A percentile compares a stretch with the other conserved stretches of the same genome.
Evolutionary conservation across 1,140 invertebrate species (phyloP).

Genomic region (Parasteatoda tepidariorum): DNA sequence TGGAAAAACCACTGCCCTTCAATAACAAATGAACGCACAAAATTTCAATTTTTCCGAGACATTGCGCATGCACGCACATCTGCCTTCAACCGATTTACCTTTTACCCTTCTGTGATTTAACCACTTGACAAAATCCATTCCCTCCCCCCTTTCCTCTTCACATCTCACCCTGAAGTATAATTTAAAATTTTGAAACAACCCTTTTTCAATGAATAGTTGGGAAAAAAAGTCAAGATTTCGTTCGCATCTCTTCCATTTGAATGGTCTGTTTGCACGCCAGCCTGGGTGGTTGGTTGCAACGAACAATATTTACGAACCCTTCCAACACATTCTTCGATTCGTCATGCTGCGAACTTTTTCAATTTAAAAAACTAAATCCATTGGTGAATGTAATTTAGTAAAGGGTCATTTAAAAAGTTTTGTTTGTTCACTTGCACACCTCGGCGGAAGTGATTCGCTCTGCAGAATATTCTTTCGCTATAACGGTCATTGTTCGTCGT

Average conservation of each 20-base stretch:
- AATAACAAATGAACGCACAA: too few relatives aligned
- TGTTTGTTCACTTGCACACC: conserved; percentile 3
- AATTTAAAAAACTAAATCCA: not conserved
- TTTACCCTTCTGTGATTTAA: too few relatives aligned
- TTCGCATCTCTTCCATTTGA: not conserved
- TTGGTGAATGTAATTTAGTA: conserved; percentile 3
- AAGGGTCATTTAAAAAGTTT: not conserved
- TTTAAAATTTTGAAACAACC: too few relatives aligned
- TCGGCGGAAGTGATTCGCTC: conserved; percentile 30
- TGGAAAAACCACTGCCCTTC: too few relatives aligned
- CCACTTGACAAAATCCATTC: too few relatives aligned
- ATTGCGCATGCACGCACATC: too few relatives aligned
- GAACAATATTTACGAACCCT: not conserved
- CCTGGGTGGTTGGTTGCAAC: not conserved
- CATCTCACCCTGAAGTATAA: too few relatives aligned
- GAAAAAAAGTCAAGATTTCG: not conserved
- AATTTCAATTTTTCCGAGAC: too few relatives aligned
- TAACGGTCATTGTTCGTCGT: not conserved
- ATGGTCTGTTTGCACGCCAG: not conserved
- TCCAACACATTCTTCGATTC: not conserved
- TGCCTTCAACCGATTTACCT: too few relatives aligned
- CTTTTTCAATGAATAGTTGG: not conserved
- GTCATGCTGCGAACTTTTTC: not conserved
- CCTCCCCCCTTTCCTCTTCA: too few relatives aligned
- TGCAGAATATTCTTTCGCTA: not conserved